Percentiles rank a stretch among this genome's conserved stretches.
phyloP scores from a whole-genome alignment of 1,140 invertebrate species.

The Temnothorax nylanderi region DNA sequence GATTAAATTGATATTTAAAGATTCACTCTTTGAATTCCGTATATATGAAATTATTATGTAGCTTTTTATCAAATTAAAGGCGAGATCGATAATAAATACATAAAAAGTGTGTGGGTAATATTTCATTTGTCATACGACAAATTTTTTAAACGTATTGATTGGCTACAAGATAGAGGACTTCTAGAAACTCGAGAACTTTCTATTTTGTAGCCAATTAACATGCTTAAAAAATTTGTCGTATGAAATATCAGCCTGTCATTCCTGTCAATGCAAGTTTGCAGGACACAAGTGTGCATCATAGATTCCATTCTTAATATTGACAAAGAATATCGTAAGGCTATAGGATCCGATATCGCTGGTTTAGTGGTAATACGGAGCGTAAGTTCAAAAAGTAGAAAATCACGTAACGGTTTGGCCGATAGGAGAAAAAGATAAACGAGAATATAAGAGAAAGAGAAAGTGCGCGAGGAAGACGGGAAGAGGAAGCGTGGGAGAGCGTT shows the following conservation, averaged over 20 bases:
- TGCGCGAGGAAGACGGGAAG: neutral
- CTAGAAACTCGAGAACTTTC: too few relatives aligned
- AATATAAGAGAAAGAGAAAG: neutral
- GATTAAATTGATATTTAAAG: neutral
- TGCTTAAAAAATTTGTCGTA: too few relatives aligned
- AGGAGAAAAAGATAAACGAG: neutral
- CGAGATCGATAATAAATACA: neutral
- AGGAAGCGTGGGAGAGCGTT: constrained; percentile 39
- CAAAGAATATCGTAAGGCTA: neutral
- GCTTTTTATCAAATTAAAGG: neutral
- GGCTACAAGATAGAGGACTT: too few relatives aligned
- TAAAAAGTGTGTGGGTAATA: neutral
- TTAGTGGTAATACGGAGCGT: neutral
- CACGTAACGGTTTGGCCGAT: neutral
- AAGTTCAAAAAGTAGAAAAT: constrained; percentile 33
- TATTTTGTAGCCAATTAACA: too few relatives aligned
- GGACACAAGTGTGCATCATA: neutral
- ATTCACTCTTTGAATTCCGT: neutral
- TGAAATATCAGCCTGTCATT: too few relatives aligned
- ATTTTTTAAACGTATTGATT: too few relatives aligned
- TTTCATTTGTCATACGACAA: too few relatives aligned
- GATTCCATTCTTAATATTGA: neutral
- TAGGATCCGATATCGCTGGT: neutral
- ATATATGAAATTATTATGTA: neutral
- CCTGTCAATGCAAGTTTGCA: neutral